phyloP scores from a whole-genome alignment of 2,113 vertebrate genomes.

The Pygoscelis adeliae region DNA sequence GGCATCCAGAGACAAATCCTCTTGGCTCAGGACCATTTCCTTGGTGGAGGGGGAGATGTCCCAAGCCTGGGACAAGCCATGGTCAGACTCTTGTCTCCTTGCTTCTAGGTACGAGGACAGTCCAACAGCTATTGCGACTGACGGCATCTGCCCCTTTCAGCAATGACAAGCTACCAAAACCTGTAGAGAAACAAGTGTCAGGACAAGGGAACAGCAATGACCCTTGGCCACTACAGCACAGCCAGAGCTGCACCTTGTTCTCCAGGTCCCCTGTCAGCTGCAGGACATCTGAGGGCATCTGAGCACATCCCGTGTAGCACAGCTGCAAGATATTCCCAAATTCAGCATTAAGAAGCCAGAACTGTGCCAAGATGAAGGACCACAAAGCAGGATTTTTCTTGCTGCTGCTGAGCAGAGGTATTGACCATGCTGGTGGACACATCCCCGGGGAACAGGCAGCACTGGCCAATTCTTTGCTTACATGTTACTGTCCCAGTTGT shows the following conservation, averaged over 20 bases:
- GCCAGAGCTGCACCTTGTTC: neutral
- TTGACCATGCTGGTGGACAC: neutral
- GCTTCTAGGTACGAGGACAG: accelerated
- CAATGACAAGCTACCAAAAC: accelerated
- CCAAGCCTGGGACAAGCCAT: accelerated
- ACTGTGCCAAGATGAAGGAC: accelerated
- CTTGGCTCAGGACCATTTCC: neutral
- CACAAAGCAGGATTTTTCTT: neutral
- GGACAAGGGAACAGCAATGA: neutral
- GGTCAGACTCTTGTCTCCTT: neutral
- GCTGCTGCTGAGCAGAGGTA: neutral
- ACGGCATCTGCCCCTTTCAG: accelerated
- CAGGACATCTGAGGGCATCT: neutral
- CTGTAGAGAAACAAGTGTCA: accelerated
- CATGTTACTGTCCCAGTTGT: neutral
- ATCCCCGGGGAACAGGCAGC: neutral
- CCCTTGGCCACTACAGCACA: neutral
- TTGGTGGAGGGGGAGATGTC: neutral
- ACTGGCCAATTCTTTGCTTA: accelerated
- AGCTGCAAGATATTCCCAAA: neutral
- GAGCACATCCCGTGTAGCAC: accelerated
- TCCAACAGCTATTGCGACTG: accelerated
- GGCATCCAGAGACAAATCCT: neutral
- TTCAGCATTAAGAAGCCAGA: accelerated
- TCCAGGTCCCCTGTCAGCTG: neutral